Evolutionary conservation across 2,888 invertebrate species (phyloP), one percentile per base, ranked within the genome.

Genomic region (Parnassius mnemosyne): DNA sequence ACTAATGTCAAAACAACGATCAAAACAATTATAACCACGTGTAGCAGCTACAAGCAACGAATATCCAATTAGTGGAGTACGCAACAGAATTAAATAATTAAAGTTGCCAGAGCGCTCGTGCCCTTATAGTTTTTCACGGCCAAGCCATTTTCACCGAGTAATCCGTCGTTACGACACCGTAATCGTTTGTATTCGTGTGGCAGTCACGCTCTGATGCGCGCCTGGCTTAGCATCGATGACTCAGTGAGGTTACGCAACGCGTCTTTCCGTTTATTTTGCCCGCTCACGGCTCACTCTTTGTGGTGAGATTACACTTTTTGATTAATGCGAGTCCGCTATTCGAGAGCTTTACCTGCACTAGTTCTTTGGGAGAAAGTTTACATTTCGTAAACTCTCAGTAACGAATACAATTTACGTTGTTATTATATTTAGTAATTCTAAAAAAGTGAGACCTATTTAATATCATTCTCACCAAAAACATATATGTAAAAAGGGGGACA

Each of bases 191-290:
- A 76, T 76, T 80, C 69, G 69, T 78, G 82, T 74, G 74, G 73
- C 69, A 80, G 85, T 83, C 83, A 83, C 80, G 86, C 78, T 76
- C 79, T 79, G 84, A 76, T 81, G 81, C 75, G 60, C 56, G 60
- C 63, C 56, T 65, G 16, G 53, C 68, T 65, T 71, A 67, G 69
- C 79, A 66, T 66, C 71, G 67, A 68, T 80, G 83, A 80, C 70
- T 80, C 79, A 78, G 78, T 80, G 66, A 54, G 71, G 75, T 85
- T 87, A 81, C 83, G 82, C 81, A 87, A 87, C 75, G 69, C 61
- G 54, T 74, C 71, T 73, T 71, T 73, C 74, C 76, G 78, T 80
- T 80, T 79, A 77, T 81, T 77, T 81, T 75, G 75, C 74, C 72
- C 73, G 72, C 68, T 69, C 76, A 77, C 72, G 73, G 72, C 67